Percentiles rank a stretch among this genome's conserved stretches.
Conservation (phyloP, 2,888 invertebrate species). For the Meliscaeva auricollis region DNA sequence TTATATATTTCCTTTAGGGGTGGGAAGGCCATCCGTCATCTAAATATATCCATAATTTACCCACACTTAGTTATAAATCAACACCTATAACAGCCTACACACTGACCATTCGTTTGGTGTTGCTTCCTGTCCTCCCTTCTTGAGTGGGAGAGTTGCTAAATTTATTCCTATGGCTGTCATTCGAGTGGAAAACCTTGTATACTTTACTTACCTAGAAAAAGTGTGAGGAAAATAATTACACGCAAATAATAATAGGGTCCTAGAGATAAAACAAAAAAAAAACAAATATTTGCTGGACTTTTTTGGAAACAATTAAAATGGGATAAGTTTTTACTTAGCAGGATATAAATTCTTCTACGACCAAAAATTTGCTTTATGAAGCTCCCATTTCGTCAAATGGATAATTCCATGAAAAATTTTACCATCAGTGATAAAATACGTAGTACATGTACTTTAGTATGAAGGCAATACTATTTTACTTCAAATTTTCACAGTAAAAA, state of each 20-base stretch:
- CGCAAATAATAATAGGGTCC: background rate
- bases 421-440: no score
- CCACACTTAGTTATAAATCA: constrained; percentile 10
- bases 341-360: no score
- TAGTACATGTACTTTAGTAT: no score
- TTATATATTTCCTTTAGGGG: no score
- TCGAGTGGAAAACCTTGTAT: constrained; percentile 1
- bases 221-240: background rate
- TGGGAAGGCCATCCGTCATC: background rate
- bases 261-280: background rate
- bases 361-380: no score
- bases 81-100: background rate
- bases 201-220: no score
- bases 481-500: no score
- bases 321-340: background rate
- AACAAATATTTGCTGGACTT: background rate
- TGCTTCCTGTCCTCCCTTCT: no score
- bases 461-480: no score
- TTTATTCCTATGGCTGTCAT: constrained; percentile 9
- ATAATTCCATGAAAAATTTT: no score
- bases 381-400: no score
- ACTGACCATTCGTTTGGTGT: background rate
- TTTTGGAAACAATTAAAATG: background rate
- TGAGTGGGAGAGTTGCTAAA: background rate
- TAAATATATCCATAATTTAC: constrained; percentile 2